Evolutionary conservation across 2,113 vertebrate species (phyloP).

Genomic region (Notechis scutatus): DNA sequence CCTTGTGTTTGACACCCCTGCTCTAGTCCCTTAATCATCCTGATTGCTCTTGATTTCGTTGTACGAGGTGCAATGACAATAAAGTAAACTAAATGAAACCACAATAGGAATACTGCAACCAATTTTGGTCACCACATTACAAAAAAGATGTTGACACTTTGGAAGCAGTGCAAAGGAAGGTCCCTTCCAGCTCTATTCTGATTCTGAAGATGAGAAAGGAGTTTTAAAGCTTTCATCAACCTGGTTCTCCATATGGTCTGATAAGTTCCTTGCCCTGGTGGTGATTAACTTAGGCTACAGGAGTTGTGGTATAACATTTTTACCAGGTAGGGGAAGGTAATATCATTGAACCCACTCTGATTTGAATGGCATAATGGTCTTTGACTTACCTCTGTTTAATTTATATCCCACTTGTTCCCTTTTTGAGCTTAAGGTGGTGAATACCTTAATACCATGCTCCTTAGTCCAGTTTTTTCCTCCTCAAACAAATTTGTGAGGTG

Average conservation of each 20-base stretch:
- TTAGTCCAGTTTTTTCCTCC: not conserved
- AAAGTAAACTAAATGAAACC: too few species aligned
- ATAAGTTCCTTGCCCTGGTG: not conserved
- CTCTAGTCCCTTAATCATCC: too few species aligned
- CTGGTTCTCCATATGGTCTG: not conserved
- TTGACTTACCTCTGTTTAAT: not conserved
- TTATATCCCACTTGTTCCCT: not conserved
- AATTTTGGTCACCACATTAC: too few species aligned
- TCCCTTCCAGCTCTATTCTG: too few species aligned
- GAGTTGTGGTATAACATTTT: not conserved
- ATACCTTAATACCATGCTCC: not conserved
- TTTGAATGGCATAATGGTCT: not conserved
- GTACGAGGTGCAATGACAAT: too few species aligned
- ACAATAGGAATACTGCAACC: too few species aligned
- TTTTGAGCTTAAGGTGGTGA: not conserved
- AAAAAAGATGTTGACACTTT: too few species aligned
- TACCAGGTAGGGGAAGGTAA: not conserved
- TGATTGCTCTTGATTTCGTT: too few species aligned
- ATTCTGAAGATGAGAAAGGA: not conserved
- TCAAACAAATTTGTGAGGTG: not conserved
- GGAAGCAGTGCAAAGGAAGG: too few species aligned
- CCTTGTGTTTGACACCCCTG: too few species aligned
- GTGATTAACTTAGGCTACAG: not conserved
- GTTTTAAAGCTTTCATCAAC: not conserved
- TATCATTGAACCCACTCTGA: not conserved